Base-by-base conservation (phyloP, 1,140 invertebrate genomes). In the Coptotermes formosanus region DNA sequence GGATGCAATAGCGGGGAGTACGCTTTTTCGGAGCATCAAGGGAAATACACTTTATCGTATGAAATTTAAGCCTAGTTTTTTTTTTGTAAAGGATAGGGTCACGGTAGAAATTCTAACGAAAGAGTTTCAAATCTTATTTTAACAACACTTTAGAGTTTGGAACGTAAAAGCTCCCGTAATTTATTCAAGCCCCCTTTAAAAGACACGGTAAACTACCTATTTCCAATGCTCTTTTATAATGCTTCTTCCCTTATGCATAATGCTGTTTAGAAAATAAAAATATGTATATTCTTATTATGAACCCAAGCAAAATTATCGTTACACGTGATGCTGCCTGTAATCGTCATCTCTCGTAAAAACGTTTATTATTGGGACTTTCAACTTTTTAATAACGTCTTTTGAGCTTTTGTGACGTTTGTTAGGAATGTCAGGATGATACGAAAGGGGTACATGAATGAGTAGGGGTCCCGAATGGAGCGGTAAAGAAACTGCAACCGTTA, bases 41-140 rank as follows among this genome's bases (percentile, higher is more conserved):
- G 64, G 64, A 75, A 75, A 75, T 75, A 75, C n/a, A 75, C 64
- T 75, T 75, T 75, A 75, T 75, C 64, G 30, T 75, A 30, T 75
- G 64, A 30, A 75, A 75, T 75, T 75, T 75, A 75, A 75, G 64
- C 25, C 25, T 14, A 12, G 4, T 75, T 75, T 19, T 64, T 64
- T 64, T 64, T 64, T 25, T 75, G n/a, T 25, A 30, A 75, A 75
- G 64, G n/a, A 75, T 30, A 30, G n/a, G 64, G n/a, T 75, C 25
- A 75, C 9, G 25, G 64, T 75, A 75, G 64, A 75, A 75, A n/a
- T 75, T 75, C 30, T 75, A 75, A 75, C 64, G n/a, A 75, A 75
- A 25, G 25, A 75, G 64, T 75, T 75, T 75, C 25, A 75, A 75
- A 75, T 75, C 64, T 75, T 75, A 75, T 75, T 75, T 75, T 30